Base-by-base conservation (phyloP, 1,140 invertebrate species). In the Orchesella cincta region DNA sequence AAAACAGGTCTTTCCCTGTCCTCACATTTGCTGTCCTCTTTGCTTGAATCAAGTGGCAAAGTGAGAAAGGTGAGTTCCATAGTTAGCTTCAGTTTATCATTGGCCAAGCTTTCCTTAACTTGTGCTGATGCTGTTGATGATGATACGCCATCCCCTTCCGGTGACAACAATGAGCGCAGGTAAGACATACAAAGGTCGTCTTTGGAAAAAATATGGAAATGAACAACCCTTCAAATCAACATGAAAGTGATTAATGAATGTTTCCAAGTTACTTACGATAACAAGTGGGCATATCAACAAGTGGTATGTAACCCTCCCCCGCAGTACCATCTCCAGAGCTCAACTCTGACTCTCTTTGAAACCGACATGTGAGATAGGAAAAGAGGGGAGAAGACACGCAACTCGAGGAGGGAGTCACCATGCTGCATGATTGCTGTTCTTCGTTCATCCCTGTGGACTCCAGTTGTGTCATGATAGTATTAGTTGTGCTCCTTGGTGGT, bases 21-120 rank as follows among this genome's bases (percentile, higher is more conserved):
- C n/a, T n/a, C n/a, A n/a, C n/a, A n/a, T n/a, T n/a, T 8, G n/a
- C 54, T 57, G 14, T 57, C 23, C 54, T 23, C 54, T 26, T 57
- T 16, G 8, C 23, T 23, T 3, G 31, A 31, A 18, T 67, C 62
- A n/a, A n/a, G n/a, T 31, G 62, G 62, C 3, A 8, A 29, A 31
- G 62, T 67, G 29, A 67, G 33, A 67, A 67, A 67, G 8, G 62
- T 67, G 62, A 67, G 62, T 23, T 67, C 62, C 62, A 67, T 67
- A n/a, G 26, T 33, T n/a, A 67, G n/a, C 62, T 67, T 26, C 5
- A 67, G n/a, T 33, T 33, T 67, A 20, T 46, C 8, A 46, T 12
- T 46, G n/a, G n/a, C n/a, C n/a, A n/a, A n/a, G n/a, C n/a, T n/a
- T n/a, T n/a, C n/a, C n/a, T n/a, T n/a, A n/a, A n/a, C n/a, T n/a